Evolutionary conservation across 23 tunicate species (phyloP).

Genomic region (Clavelina lepadiformis): DNA sequence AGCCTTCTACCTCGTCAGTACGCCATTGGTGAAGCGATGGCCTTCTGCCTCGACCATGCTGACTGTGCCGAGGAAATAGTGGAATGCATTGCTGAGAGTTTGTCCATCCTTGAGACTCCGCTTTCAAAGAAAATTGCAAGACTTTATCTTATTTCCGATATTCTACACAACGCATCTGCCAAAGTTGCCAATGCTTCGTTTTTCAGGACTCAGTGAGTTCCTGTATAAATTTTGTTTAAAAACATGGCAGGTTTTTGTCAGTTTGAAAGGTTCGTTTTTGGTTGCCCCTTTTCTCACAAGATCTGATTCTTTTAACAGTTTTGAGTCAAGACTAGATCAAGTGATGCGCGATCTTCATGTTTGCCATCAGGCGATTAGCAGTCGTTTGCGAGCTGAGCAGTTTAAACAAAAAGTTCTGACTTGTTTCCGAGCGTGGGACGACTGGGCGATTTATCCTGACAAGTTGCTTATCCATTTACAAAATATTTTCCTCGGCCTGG

Average conservation of each 20-base stretch:
- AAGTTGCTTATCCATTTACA: constrained; percentile 78
- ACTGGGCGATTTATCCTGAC: constrained; percentile 93
- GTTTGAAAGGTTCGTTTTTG: no score
- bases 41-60: constrained; percentile 86
- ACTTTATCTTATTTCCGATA: constrained; percentile 77
- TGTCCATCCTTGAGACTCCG: constrained; percentile 85
- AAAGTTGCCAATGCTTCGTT: constrained; percentile 95
- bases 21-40: constrained; percentile 83
- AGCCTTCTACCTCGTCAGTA: constrained; percentile 67
- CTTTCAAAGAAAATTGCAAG: constrained; percentile 88
- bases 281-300: no score
- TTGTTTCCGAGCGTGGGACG: constrained; percentile 95
- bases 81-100: constrained; percentile 83
- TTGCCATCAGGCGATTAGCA: constrained; percentile 67
- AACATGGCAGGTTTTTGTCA: no score
- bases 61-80: constrained; percentile 95
- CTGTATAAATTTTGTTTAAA: background rate
- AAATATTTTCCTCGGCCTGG: constrained; percentile 82
- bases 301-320: constrained; percentile 19
- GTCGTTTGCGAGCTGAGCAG: constrained; percentile 86
- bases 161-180: constrained; percentile 86
- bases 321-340: constrained; percentile 67
- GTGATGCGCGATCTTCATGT: constrained; percentile 71
- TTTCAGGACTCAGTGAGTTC: constrained; percentile 78
- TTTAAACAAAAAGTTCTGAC: constrained; percentile 85